Evolutionary conservation across 2,888 invertebrate species (phyloP).

Genomic region (Prostheceraeus crozeri): DNA sequence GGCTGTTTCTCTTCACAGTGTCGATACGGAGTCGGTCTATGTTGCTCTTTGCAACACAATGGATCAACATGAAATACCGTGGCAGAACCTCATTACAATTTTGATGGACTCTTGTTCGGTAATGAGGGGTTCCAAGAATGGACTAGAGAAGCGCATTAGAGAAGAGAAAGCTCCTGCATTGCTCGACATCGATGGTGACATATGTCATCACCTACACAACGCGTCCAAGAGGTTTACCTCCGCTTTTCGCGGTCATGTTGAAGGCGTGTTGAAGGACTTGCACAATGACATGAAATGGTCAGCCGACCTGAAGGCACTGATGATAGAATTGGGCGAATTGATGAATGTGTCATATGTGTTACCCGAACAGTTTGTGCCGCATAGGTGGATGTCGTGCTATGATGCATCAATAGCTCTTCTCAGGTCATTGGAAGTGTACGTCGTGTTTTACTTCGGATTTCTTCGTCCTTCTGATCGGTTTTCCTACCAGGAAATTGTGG

Average conservation of each 20-base stretch:
- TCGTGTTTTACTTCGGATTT: slow-evolving; percentile 31
- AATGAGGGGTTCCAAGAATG: slow-evolving; percentile 31
- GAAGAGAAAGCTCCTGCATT: slow-evolving; percentile 32
- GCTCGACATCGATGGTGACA: slow-evolving; percentile 40
- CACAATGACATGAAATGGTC: slow-evolving; percentile 38
- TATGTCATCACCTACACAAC: slow-evolving; percentile 41
- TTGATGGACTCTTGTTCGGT: slow-evolving; percentile 36
- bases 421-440: slow-evolving; percentile 16
- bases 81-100: slow-evolving; percentile 25
- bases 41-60: neutral
- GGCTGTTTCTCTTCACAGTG: slow-evolving; percentile 12
- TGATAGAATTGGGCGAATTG: slow-evolving; percentile 32
- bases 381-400: slow-evolving; percentile 39
- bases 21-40: slow-evolving; percentile 1
- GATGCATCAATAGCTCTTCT: slow-evolving; percentile 28
- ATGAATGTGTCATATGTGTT: slow-evolving; percentile 24
- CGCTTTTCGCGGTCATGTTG: slow-evolving; percentile 30
- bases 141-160: slow-evolving; percentile 27
- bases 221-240: slow-evolving; percentile 34
- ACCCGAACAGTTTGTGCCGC: slow-evolving; percentile 35
- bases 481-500: slow-evolving; percentile 8
- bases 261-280: slow-evolving; percentile 36
- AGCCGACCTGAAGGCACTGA: slow-evolving; percentile 35
- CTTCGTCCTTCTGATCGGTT: neutral
- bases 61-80: slow-evolving; percentile 26